Percentiles rank a stretch among this genome's conserved stretches.
Conservation (phyloP, 2,888 invertebrate genomes). For the Heliothis peltigera region DNA sequence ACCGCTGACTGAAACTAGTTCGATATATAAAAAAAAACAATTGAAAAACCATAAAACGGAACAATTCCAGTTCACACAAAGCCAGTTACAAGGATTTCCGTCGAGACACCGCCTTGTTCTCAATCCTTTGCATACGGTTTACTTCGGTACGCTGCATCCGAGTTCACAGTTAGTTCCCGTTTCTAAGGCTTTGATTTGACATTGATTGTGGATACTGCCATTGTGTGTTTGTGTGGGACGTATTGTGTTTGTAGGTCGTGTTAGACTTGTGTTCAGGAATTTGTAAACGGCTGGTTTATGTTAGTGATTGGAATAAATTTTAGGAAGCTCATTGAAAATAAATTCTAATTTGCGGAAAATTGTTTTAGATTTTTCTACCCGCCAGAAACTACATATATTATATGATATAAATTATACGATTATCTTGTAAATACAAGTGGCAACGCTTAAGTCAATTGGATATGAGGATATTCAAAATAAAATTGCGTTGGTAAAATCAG, state of each 20-base stretch:
- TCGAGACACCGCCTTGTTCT: slow-evolving; percentile 40
- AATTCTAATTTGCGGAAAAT: neutral
- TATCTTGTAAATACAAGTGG: too few relatives aligned
- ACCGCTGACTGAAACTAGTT: too few relatives aligned
- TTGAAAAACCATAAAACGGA: neutral
- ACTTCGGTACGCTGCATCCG: slow-evolving; percentile 17
- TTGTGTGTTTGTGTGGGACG: slow-evolving; percentile 33
- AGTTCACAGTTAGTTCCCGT: slow-evolving; percentile 29
- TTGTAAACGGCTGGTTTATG: neutral
- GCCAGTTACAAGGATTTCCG: slow-evolving; percentile 20
- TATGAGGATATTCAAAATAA: too few relatives aligned
- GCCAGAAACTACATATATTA: too few relatives aligned
- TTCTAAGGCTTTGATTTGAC: slow-evolving; percentile 52
- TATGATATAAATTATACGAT: too few relatives aligned
- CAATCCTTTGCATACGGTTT: slow-evolving; percentile 55
- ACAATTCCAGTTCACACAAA: neutral
- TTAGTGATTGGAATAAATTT: neutral
- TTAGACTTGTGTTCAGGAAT: slow-evolving; percentile 8
- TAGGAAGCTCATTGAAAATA: neutral
- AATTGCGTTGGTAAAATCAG: too few relatives aligned
- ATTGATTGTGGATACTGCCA: slow-evolving; percentile 41
- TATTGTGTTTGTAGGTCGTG: slow-evolving; percentile 20
- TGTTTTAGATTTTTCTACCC: too few relatives aligned
- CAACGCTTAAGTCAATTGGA: too few relatives aligned
- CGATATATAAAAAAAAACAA: neutral